Percentiles rank a stretch among this genome's conserved stretches.
These are phyloP conservation scores for Aporophyla nigra DNA, from an alignment of 2,888 invertebrate genomes.

Conservation along the genomic window DNA sequence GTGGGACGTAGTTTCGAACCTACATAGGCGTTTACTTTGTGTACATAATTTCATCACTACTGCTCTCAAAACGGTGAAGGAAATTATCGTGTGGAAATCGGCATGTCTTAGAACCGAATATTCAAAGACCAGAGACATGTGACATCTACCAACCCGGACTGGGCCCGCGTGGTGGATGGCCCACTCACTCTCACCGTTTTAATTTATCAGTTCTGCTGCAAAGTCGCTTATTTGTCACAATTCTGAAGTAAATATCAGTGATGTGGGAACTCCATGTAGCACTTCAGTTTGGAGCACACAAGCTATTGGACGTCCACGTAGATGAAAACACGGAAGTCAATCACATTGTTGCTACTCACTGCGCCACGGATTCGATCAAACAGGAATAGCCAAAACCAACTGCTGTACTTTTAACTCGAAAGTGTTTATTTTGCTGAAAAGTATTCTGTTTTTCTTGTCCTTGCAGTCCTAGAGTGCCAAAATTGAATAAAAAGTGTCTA, in stretches of 20 bases:
- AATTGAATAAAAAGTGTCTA: slow-evolving; percentile 27
- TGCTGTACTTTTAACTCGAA: not conserved
- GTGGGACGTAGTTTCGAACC: too few species aligned
- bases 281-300: not conserved
- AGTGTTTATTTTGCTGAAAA: too few species aligned
- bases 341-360: not conserved
- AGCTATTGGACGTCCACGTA: not conserved
- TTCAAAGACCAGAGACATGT: too few species aligned
- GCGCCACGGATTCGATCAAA: not conserved
- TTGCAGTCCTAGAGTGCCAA: not conserved
- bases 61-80: too few species aligned
- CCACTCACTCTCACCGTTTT: too few species aligned
- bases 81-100: too few species aligned
- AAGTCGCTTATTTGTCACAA: not conserved
- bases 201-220: not conserved
- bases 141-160: too few species aligned
- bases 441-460: not conserved
- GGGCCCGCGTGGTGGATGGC: too few species aligned
- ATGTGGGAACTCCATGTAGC: not conserved
- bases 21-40: too few species aligned
- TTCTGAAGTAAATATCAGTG: not conserved
- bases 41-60: too few species aligned
- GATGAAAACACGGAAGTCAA: slow-evolving; percentile 13
- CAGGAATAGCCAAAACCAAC: not conserved
- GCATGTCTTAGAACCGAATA: too few species aligned